Evolutionary conservation across 2,797 vertebrate species (phyloP), one percentile per base, ranked within the genome.

Genomic region (Enteromius trimaculatus): DNA sequence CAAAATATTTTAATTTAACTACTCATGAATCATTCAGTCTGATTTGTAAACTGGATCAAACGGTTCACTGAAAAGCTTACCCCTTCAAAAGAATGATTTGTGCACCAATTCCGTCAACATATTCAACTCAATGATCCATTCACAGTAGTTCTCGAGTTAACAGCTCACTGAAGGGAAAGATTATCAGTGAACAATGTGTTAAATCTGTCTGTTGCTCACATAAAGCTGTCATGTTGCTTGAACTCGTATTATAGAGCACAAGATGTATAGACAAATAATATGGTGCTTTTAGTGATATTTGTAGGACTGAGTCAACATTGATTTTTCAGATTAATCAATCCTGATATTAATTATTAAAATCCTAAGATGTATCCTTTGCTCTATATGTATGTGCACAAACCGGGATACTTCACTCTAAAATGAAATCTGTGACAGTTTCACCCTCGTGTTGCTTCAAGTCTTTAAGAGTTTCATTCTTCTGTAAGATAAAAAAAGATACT

Each of bases 121-220:
- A 51, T 70, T 70, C 39, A 44, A 78, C 49, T 53, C 49, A 75
- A 4, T 34, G 49, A 75, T 78, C 42, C 11, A 1, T 47, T 31
- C 29, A 77, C 17, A 49, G 42, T 66, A 26, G 26, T 51, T 49
- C 42, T 29, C 76, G 3, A 78, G 37, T 64, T 65, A 34, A n/a
- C 58, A 78, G 76, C 11, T 65, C 17, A 49, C 37, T 78, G 58
- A 26, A 65, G 76, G n/a, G n/a, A 76, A 78, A 78, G 60, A 65
- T 49, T 49, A 21, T 65, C 60, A 47, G 26, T 78, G 42, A 78
- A 64, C 29, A 47, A 77, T 64, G 26, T 64, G 23, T 49, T 64
- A 62, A 77, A 77, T 62, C 55, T 31, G 37, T 62, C n/a, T 21
- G 37, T 11, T 62, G n/a, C 51, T 44, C 37, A 62, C 16, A 34